These are phyloP conservation scores for Parascotia fuliginaria DNA, from an alignment of 2,888 invertebrate genomes.

Conservation along the genomic window DNA sequence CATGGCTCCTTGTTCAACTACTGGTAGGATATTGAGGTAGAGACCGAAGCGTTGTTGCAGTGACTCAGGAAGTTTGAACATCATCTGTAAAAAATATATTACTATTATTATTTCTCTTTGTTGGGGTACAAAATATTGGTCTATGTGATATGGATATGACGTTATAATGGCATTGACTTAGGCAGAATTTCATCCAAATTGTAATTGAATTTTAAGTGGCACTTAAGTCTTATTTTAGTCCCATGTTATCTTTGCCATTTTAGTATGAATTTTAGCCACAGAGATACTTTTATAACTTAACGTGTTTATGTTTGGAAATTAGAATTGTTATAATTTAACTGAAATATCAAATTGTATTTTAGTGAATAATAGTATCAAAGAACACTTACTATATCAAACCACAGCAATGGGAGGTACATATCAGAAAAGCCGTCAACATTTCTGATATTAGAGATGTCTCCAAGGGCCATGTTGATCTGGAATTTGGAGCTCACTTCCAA, in stretches of 20 bases:
- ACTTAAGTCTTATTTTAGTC: too few relatives aligned
- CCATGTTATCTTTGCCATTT: too few relatives aligned
- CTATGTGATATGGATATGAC: too few relatives aligned
- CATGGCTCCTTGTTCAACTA: slow-evolving; percentile 84
- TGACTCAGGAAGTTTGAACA: slow-evolving; percentile 88
- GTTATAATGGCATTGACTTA: too few relatives aligned
- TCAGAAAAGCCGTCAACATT: slow-evolving; percentile 89
- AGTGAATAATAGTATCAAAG: background rate
- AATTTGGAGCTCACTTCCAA: slow-evolving; percentile 91
- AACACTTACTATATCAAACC: slow-evolving; percentile 95
- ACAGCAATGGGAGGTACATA: slow-evolving; percentile 91
- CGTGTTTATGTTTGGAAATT: too few relatives aligned
- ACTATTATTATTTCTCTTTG: too few relatives aligned
- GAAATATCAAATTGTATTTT: background rate
- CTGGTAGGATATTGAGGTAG: slow-evolving; percentile 90
- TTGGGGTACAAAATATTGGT: too few relatives aligned
- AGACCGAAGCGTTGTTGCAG: slow-evolving; percentile 88
- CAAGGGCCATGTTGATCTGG: slow-evolving; percentile 95
- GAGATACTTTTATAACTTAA: too few relatives aligned
- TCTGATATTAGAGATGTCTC: slow-evolving; percentile 88
- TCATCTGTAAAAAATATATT: slow-evolving; percentile 83
- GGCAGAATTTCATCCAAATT: too few relatives aligned
- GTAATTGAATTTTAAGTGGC: too few relatives aligned
- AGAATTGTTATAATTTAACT: too few relatives aligned
- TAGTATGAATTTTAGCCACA: too few relatives aligned